A percentile compares a stretch with the other conserved stretches of the same genome.
These are phyloP conservation scores for Vombatus ursinus DNA, from an alignment of 2,113 vertebrate species.

Conservation along the genomic window DNA sequence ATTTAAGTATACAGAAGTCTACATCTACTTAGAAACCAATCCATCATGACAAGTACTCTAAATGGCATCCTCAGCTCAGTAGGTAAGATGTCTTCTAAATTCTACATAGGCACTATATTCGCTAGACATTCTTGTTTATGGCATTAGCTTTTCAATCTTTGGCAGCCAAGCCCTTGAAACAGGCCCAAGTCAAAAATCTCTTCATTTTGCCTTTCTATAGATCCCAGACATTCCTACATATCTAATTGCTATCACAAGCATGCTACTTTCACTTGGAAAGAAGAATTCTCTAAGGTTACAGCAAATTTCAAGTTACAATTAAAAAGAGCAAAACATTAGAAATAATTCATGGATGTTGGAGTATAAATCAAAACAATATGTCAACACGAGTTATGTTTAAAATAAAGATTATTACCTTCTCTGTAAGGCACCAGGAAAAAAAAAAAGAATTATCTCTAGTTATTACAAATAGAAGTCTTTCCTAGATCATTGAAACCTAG, in stretches of 20 bases:
- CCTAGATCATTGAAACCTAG: neutral
- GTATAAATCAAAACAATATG: neutral
- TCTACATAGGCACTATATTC: slow-evolving; percentile 27
- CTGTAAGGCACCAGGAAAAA: neutral
- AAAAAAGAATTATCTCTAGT: neutral
- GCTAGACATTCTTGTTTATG: neutral
- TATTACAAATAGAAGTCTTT: neutral
- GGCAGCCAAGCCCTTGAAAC: slow-evolving; percentile 28
- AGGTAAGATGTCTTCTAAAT: slow-evolving; percentile 39
- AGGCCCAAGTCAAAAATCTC: slow-evolving; percentile 46
- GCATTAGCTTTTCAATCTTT: slow-evolving; percentile 41
- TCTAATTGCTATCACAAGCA: neutral
- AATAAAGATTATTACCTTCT: neutral
- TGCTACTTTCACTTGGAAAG: neutral
- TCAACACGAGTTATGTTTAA: neutral
- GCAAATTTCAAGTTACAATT: neutral
- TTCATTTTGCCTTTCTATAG: slow-evolving; percentile 41
- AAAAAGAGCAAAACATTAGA: neutral
- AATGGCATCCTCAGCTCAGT: neutral
- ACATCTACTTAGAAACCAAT: neutral
- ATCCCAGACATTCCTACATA: slow-evolving; percentile 27
- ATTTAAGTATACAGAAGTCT: neutral
- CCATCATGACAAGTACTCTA: slow-evolving; percentile 14
- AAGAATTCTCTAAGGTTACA: neutral
- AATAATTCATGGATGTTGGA: neutral